Conservation (phyloP, 2,797 vertebrate genomes). For the Channa striata region DNA sequence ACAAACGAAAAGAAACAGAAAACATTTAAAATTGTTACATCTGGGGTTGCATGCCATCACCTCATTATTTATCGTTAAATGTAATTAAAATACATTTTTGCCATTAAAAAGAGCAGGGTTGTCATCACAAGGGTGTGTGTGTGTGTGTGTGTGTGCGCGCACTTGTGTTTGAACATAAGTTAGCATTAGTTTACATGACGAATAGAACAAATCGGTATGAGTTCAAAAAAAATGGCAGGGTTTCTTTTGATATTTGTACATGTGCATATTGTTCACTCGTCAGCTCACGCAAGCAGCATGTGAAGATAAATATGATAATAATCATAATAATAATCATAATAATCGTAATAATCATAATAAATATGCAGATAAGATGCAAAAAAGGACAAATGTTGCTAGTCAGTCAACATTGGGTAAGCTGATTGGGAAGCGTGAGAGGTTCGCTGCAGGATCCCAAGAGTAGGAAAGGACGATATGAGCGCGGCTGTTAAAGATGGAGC, state of each 20-base stretch:
- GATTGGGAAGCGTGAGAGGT: slow-evolving; percentile 59
- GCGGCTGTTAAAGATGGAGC: slow-evolving; percentile 60
- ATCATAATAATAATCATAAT: slow-evolving; percentile 52
- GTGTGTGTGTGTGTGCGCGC: slow-evolving; percentile 34
- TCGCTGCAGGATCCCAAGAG: slow-evolving; percentile 68
- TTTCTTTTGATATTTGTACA: slow-evolving; percentile 80
- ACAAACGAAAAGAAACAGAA: slow-evolving; percentile 67
- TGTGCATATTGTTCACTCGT: slow-evolving; percentile 87
- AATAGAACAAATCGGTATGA: slow-evolving; percentile 70
- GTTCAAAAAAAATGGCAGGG: slow-evolving; percentile 75
- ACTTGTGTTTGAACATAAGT: slow-evolving; percentile 70
- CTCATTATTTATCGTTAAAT: slow-evolving; percentile 86
- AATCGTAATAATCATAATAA: slow-evolving; percentile 50
- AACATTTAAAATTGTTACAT: slow-evolving; percentile 86
- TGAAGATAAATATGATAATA: slow-evolving; percentile 81
- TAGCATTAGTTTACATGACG: slow-evolving; percentile 75
- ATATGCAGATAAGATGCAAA: slow-evolving; percentile 77
- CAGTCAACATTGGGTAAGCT: slow-evolving; percentile 73
- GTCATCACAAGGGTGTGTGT: slow-evolving; percentile 82
- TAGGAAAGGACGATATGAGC: slow-evolving; percentile 75
- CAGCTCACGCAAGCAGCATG: slow-evolving; percentile 85
- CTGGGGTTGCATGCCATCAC: slow-evolving; percentile 88
- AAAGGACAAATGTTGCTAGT: slow-evolving; percentile 60
- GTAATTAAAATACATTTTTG: slow-evolving; percentile 88
- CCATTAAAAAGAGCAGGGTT: slow-evolving; percentile 85